These are phyloP conservation scores for Montipora cactus DNA, from an alignment of 64 coral and sea anemone genomes.

Conservation along the genomic window DNA sequence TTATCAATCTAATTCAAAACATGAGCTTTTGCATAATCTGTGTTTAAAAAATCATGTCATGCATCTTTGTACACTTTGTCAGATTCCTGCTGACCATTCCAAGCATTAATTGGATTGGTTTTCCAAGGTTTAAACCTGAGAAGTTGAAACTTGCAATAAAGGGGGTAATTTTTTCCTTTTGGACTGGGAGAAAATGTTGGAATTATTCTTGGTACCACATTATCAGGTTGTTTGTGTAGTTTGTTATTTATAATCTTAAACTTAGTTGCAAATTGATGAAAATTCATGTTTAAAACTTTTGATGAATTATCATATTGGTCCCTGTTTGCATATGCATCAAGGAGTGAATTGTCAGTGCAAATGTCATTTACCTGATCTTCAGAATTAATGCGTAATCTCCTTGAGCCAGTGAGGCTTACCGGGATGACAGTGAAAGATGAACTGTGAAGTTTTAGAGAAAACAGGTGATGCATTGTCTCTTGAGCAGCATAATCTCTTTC, in stretches of 20 bases:
- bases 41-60: conserved; percentile 26
- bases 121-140: conserved; percentile 40
- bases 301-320: conserved; percentile 15
- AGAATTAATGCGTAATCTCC: conserved; percentile 11
- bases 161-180: conserved; percentile 10
- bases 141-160: conserved; percentile 40
- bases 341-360: conserved; percentile 19
- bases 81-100: background rate
- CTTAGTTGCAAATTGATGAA: conserved; percentile 25
- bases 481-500: conserved; percentile 53
- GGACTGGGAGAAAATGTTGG: conserved; percentile 29
- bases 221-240: background rate
- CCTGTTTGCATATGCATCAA: conserved; percentile 55
- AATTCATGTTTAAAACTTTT: conserved; percentile 15
- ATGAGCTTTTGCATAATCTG: conserved; percentile 30
- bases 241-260: conserved; percentile 39
- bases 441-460: conserved; percentile 25
- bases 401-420: conserved; percentile 21
- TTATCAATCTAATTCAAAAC: conserved; percentile 27
- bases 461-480: conserved; percentile 40
- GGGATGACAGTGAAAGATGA: conserved; percentile 32
- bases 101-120: background rate
- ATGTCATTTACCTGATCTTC: background rate
- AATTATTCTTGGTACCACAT: conserved; percentile 4
- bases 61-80: conserved; percentile 18